Evolutionary conservation across 2,888 invertebrate genomes (phyloP).

Genomic region (Ptilodon capucinus): DNA sequence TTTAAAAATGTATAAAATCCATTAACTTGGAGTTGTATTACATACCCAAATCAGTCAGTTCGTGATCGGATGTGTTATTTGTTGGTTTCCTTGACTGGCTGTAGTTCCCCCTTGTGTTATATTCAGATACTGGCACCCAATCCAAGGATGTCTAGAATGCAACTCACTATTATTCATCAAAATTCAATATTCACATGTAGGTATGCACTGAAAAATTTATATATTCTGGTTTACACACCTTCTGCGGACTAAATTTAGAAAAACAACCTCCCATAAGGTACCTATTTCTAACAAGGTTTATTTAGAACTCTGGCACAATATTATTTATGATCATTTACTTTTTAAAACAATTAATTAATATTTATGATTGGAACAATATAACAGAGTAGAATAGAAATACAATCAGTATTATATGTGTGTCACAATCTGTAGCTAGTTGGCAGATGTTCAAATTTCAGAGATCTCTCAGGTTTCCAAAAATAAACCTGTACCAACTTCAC

Average conservation of each 20-base stretch:
- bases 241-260: conserved; percentile 71
- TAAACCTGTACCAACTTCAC: conserved; percentile 48
- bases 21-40: conserved; percentile 4
- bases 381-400: conserved; percentile 16
- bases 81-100: conserved; percentile 75
- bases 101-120: conserved; percentile 73
- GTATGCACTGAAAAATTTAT: neutral
- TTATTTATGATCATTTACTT: neutral
- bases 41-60: conserved; percentile 76
- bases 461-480: conserved; percentile 65
- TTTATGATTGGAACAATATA: conserved; percentile 6
- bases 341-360: neutral
- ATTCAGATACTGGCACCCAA: conserved; percentile 80
- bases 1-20: neutral
- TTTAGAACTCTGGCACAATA: neutral
- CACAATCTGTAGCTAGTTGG: conserved; percentile 51
- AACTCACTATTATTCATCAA: conserved; percentile 17
- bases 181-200: neutral
- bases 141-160: conserved; percentile 76
- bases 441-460: conserved; percentile 62
- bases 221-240: conserved; percentile 53
- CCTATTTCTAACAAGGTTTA: neutral
- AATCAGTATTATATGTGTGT: conserved; percentile 26
- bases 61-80: conserved; percentile 76
- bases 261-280: conserved; percentile 76